Evolutionary conservation across 2,797 vertebrate species (phyloP).

Genomic region (Lates japonicus): DNA sequence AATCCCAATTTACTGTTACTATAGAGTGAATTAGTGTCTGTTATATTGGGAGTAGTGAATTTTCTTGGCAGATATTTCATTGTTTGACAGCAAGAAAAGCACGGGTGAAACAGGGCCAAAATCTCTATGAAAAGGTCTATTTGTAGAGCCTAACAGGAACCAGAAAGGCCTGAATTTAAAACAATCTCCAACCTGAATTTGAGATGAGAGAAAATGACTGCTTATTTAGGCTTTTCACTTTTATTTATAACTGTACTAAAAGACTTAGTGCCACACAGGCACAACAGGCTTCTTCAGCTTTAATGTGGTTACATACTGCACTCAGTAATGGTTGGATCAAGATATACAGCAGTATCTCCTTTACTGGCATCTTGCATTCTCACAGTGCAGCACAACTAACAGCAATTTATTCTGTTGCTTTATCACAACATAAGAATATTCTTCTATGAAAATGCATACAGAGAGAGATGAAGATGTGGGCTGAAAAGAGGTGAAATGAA

Average conservation of each 20-base stretch:
- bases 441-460: conserved; percentile 43
- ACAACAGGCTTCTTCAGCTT: neutral
- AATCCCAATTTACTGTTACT: too few relatives aligned
- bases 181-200: too few relatives aligned
- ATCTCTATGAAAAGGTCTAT: too few relatives aligned
- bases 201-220: too few relatives aligned
- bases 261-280: neutral
- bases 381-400: conserved; percentile 5
- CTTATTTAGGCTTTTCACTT: neutral
- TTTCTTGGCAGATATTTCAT: too few relatives aligned
- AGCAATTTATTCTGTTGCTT: conserved; percentile 32
- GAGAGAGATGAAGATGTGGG: conserved; percentile 39
- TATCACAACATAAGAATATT: conserved; percentile 27
- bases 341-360: neutral
- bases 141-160: too few relatives aligned
- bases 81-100: too few relatives aligned
- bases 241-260: neutral
- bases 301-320: neutral
- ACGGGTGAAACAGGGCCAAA: too few relatives aligned
- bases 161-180: too few relatives aligned
- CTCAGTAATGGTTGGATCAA: neutral
- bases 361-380: conserved; percentile 20
- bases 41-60: too few relatives aligned
- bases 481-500: conserved; percentile 69
- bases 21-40: too few relatives aligned